Percentiles rank a stretch among this genome's conserved stretches.
phyloP scores from a whole-genome alignment of 2,888 invertebrate species.

The Pilophorus perplexus region DNA sequence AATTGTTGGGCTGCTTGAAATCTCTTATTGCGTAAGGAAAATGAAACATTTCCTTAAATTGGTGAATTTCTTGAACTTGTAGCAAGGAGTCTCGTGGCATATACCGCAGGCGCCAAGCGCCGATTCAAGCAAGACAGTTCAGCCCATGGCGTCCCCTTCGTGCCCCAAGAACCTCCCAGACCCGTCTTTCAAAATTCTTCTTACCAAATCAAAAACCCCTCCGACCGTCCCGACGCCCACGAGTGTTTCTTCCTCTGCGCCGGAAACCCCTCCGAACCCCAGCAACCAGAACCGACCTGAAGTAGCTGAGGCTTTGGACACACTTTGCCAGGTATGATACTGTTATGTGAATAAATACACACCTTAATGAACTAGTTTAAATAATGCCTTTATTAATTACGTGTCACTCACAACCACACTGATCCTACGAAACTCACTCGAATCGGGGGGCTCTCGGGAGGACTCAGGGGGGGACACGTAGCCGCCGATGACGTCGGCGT shows the following conservation, averaged over 20 bases:
- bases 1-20: too few species aligned
- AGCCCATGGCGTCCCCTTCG: constrained; percentile 1
- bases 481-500: too few species aligned
- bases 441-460: too few species aligned
- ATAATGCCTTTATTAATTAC: too few species aligned
- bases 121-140: constrained; percentile 1
- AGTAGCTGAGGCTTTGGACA: constrained; percentile 25
- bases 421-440: too few species aligned
- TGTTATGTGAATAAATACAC: too few species aligned
- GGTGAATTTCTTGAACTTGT: constrained; percentile 5
- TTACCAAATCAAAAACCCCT: constrained; percentile 30
- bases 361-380: too few species aligned
- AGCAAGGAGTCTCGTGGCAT: constrained; percentile 35
- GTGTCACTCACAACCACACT: too few species aligned
- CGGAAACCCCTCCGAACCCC: constrained; percentile 9
- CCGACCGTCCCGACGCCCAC: constrained; percentile 38
- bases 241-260: constrained; percentile 31
- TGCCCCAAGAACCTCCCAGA: background rate
- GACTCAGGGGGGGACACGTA: too few species aligned
- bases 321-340: constrained; percentile 21
- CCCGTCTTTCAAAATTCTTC: constrained; percentile 20
- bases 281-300: constrained; percentile 16
- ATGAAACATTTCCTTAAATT: too few species aligned
- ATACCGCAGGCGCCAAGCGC: constrained; percentile 32
- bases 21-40: too few species aligned